phyloP scores from a whole-genome alignment of 2,113 vertebrate species.

The Lanius collurio region DNA sequence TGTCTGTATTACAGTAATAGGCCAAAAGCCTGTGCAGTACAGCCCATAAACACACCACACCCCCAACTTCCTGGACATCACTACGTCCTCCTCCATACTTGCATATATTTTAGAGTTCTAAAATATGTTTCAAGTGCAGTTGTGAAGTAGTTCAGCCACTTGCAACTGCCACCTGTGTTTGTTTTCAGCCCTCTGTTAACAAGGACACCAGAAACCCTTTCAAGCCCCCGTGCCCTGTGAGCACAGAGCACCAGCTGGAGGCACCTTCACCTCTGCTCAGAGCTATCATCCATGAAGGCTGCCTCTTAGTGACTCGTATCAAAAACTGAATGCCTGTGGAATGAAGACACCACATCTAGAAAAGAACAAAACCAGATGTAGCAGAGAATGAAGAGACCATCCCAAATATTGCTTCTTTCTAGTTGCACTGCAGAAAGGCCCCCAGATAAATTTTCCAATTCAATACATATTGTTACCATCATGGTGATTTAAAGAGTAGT shows the following conservation, averaged over 20 bases:
- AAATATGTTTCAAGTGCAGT: not conserved
- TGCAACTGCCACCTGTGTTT: not conserved
- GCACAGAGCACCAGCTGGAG: not conserved
- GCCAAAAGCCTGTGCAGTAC: not conserved
- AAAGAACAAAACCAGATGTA: not conserved
- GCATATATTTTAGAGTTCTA: too few relatives aligned
- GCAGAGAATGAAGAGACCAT: not conserved
- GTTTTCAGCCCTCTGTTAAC: not conserved
- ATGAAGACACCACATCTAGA: rapidly evolving
- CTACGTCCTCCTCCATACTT: not conserved
- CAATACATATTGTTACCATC: not conserved
- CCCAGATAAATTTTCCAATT: not conserved
- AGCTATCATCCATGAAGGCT: not conserved
- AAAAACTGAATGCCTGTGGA: not conserved
- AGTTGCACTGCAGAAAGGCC: not conserved
- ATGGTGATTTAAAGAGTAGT: not conserved
- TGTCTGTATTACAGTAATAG: not conserved
- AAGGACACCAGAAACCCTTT: not conserved
- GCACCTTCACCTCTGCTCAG: not conserved
- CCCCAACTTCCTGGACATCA: not conserved
- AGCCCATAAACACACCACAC: not conserved
- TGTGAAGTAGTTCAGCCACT: not conserved
- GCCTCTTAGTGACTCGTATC: not conserved
- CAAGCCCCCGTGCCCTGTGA: not conserved
- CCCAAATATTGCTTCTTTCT: not conserved